Percentiles rank a stretch among this genome's conserved stretches.
These are phyloP conservation scores for mouse (Mus musculus) DNA, from an alignment of 2,113 vertebrate genomes.

Conservation along the genomic window DNA sequence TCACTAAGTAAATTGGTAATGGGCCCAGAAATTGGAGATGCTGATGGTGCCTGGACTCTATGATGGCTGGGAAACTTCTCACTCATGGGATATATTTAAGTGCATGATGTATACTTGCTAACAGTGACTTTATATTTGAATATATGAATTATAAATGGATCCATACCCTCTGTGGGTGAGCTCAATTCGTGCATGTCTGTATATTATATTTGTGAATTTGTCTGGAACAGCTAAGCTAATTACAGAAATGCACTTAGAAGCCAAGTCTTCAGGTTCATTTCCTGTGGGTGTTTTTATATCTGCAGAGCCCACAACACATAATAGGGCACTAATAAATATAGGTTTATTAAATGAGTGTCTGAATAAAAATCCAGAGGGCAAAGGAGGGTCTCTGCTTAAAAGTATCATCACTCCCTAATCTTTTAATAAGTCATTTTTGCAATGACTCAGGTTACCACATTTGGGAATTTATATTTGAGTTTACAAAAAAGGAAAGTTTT, in stretches of 20 bases:
- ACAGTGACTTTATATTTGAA: constrained; percentile 60
- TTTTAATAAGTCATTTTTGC: background rate
- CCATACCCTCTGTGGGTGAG: constrained; percentile 41
- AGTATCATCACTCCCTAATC: background rate
- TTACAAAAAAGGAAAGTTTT: background rate
- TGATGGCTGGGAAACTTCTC: constrained; percentile 30
- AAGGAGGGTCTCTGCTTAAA: background rate
- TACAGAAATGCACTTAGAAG: constrained; percentile 56
- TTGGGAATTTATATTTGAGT: background rate
- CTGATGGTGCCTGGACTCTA: background rate
- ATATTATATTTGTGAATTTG: constrained; percentile 60
- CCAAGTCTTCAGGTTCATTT: constrained; percentile 56
- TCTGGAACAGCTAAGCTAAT: constrained; percentile 59
- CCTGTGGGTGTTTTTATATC: constrained; percentile 52
- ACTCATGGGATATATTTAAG: constrained; percentile 47
- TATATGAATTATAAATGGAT: constrained; percentile 66
- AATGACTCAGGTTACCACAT: background rate
- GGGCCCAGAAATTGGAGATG: constrained; percentile 32
- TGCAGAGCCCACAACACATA: background rate
- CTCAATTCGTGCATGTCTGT: constrained; percentile 39
- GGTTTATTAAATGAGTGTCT: constrained; percentile 50
- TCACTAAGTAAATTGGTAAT: constrained; percentile 28
- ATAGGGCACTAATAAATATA: constrained; percentile 53
- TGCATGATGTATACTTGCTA: constrained; percentile 44
- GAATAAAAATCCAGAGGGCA: background rate